Percentiles rank a stretch among this genome's conserved stretches.
Conservation (phyloP, 2,113 vertebrate genomes). For the Zootoca vivipara region DNA sequence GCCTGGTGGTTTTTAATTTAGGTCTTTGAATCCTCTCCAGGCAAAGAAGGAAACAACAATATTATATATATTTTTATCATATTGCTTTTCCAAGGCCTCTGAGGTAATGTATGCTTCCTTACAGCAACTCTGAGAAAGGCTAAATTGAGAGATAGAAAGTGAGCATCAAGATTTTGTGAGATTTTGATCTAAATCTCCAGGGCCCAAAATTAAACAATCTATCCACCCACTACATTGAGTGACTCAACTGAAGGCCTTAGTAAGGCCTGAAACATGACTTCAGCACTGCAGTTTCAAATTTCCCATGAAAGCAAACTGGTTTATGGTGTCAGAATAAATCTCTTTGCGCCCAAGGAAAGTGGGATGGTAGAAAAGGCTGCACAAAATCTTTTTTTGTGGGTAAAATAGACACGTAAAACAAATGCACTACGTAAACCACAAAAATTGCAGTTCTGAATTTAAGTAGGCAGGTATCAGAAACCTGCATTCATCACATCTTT, state of each 20-base stretch:
- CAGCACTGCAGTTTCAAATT: not conserved
- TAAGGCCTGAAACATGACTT: too few species aligned
- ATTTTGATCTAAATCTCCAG: not conserved
- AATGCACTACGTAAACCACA: not conserved
- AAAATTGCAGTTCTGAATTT: not conserved
- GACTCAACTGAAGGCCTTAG: too few species aligned
- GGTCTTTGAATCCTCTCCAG: not conserved
- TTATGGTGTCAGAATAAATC: not conserved
- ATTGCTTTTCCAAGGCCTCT: not conserved
- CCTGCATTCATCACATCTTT: accelerated
- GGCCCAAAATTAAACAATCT: not conserved
- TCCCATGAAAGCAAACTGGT: not conserved
- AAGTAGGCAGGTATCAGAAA: not conserved
- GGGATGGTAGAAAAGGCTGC: not conserved
- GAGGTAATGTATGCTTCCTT: not conserved
- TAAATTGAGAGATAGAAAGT: not conserved
- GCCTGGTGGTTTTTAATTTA: not conserved
- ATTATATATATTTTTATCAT: not conserved
- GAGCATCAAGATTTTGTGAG: not conserved
- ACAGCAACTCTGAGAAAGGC: not conserved
- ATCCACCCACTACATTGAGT: not conserved
- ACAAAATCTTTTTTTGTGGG: not conserved
- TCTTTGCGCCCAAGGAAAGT: not conserved
- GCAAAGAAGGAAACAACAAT: not conserved
- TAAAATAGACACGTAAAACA: not conserved